Evolutionary conservation across 2,113 vertebrate genomes (phyloP), one percentile per base, ranked within the genome.

Genomic region (Muntiacus reevesi): DNA sequence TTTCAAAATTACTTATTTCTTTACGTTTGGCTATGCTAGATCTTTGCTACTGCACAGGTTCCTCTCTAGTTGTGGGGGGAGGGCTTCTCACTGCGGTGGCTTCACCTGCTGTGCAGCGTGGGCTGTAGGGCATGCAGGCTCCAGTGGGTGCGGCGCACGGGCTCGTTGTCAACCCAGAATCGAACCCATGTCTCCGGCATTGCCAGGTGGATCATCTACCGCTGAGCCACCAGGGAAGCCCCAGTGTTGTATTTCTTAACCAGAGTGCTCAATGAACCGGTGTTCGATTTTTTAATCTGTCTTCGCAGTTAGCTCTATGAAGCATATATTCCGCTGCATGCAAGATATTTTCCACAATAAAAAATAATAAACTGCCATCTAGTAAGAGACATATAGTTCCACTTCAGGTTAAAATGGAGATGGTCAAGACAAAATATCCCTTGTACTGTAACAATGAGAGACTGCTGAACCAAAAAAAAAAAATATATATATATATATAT

Each of bases 1-100:
- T 76, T 43, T 14, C 36, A 76, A 76, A 76, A 43, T 40, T 36
- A 21, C 12, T 25, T 25, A 21, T 74, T 76, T 43, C 3, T 76
- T 76, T 36, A 0, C 5, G 0, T 40, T 3, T 12, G 21, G 71
- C 36, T 74, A 6, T 25, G 36, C 36, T 13, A 25, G 71, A 21
- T 27, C 71, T 76, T 25, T 43, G 71, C 2, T 76, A 21, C 71
- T 7, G 71, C 0, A 1, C 0, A 3, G 71, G 71, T 13, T 76
- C 1, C 25, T 43, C 12, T 40, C 71, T 25, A 25, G 71, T 0
- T 76, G 71, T 13, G 3, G 71, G 13, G 36, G 0, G 3, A 25
- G 36, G 23, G 11, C 71, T 76, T 43, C 71, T 76, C 36, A 1
- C 1, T 43, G 71, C 12, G 36, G 36, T 2, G 5, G 71, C 6